Conservation (phyloP, 2,797 vertebrate species). For the Gallirallus australis region DNA sequence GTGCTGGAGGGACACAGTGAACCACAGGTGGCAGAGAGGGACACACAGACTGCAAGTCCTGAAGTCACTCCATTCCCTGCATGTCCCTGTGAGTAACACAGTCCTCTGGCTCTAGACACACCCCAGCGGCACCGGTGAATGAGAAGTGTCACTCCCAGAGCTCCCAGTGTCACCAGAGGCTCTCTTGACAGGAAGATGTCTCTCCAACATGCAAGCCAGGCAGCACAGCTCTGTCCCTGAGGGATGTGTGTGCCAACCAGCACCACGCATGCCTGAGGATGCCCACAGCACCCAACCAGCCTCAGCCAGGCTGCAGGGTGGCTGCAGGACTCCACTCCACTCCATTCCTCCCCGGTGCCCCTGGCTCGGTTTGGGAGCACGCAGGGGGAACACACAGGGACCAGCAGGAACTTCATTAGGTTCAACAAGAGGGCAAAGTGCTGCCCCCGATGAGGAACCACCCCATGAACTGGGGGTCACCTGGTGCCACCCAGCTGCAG, state of each 20-base stretch:
- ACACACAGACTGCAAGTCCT: accelerated
- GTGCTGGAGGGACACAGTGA: background rate
- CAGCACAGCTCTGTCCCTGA: background rate
- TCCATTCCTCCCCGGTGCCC: accelerated
- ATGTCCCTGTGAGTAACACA: background rate
- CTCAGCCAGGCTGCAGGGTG: background rate
- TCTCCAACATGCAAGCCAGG: background rate
- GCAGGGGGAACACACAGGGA: background rate
- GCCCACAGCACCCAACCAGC: background rate
- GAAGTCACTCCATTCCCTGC: accelerated
- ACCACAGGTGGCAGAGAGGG: background rate
- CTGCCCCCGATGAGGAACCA: background rate
- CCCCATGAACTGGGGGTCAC: accelerated
- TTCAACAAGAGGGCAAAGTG: background rate
- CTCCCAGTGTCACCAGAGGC: background rate
- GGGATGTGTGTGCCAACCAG: accelerated
- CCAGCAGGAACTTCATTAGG: background rate
- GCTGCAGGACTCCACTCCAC: accelerated
- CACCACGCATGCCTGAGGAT: accelerated
- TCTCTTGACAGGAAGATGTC: background rate
- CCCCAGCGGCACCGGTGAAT: background rate
- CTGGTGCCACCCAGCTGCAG: background rate
- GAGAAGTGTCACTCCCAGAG: accelerated
- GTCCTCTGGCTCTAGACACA: background rate
- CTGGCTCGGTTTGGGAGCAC: background rate